Evolutionary conservation across 2,797 vertebrate species (phyloP).

Genomic region (Sebastes hubbsi): DNA sequence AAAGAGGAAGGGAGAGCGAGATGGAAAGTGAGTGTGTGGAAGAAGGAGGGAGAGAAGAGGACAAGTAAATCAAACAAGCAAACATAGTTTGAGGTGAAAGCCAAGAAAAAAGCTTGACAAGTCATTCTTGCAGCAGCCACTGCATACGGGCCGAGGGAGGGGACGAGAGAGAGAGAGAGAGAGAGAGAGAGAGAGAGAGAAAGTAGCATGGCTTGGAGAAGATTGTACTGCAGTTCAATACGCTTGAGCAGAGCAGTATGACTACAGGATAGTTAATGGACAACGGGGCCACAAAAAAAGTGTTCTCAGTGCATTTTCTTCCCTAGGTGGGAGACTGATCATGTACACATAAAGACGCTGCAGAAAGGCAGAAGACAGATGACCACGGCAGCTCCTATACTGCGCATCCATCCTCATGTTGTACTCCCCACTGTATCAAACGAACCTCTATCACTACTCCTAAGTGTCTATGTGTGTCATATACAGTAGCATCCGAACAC

Average conservation of each 20-base stretch:
- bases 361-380: slow-evolving; percentile 17
- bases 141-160: slow-evolving; percentile 56
- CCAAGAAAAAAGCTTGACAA: slow-evolving; percentile 87
- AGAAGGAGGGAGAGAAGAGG: slow-evolving; percentile 79
- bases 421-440: background rate
- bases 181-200: slow-evolving; percentile 7
- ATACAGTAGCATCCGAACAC: background rate
- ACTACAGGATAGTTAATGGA: slow-evolving; percentile 70
- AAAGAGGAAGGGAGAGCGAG: slow-evolving; percentile 40
- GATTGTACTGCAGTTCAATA: slow-evolving; percentile 65
- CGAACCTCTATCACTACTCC: background rate
- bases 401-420: slow-evolving; percentile 9
- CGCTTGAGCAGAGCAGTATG: slow-evolving; percentile 65
- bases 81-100: slow-evolving; percentile 85
- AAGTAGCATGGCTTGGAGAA: slow-evolving; percentile 49
- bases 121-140: slow-evolving; percentile 83
- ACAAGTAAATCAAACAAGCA: slow-evolving; percentile 91
- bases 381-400: background rate
- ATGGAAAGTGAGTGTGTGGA: slow-evolving; percentile 76
- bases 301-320: slow-evolving; percentile 41
- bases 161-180: slow-evolving; percentile 12
- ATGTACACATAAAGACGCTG: slow-evolving; percentile 56
- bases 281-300: slow-evolving; percentile 37
- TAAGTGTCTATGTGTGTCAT: background rate
- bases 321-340: slow-evolving; percentile 45